Conservation (phyloP, 1,140 invertebrate genomes). For the roundworm (Caenorhabditis elegans) region DNA sequence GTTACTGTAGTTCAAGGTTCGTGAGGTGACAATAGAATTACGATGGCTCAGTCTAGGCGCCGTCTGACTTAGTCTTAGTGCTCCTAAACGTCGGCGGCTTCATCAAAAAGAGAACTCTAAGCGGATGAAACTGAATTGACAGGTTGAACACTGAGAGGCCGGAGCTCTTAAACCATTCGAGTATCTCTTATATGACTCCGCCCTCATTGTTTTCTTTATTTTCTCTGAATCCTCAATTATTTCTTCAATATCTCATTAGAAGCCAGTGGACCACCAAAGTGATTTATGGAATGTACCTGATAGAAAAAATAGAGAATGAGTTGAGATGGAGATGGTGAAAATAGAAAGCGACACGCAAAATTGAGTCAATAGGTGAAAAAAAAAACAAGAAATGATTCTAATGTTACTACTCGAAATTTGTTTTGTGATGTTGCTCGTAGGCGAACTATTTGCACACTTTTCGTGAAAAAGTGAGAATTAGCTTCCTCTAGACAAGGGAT, state of each 20-base stretch:
- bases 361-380: not conserved
- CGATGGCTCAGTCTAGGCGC: not conserved
- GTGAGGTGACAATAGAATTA: not conserved
- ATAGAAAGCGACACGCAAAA: too few relatives aligned
- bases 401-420: not conserved
- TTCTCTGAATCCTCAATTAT: not conserved
- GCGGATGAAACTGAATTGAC: not conserved
- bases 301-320: not conserved
- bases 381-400: not conserved
- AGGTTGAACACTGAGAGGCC: not conserved
- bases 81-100: too few relatives aligned
- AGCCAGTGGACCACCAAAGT: not conserved
- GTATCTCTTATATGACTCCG: not conserved
- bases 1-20: not conserved
- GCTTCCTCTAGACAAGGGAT: not conserved
- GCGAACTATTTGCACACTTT: not conserved
- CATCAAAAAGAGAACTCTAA: slow-evolving; percentile 13
- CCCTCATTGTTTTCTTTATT: not conserved
- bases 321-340: not conserved
- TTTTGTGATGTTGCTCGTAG: not conserved
- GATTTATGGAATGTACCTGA: slow-evolving; percentile 22
- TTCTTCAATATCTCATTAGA: not conserved
- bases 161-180: not conserved
- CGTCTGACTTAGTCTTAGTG: not conserved
- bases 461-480: slow-evolving; percentile 7